Evolutionary conservation across 2,888 invertebrate genomes (phyloP), one percentile per base, ranked within the genome.

Genomic region (Steinernema carpocapsae): DNA sequence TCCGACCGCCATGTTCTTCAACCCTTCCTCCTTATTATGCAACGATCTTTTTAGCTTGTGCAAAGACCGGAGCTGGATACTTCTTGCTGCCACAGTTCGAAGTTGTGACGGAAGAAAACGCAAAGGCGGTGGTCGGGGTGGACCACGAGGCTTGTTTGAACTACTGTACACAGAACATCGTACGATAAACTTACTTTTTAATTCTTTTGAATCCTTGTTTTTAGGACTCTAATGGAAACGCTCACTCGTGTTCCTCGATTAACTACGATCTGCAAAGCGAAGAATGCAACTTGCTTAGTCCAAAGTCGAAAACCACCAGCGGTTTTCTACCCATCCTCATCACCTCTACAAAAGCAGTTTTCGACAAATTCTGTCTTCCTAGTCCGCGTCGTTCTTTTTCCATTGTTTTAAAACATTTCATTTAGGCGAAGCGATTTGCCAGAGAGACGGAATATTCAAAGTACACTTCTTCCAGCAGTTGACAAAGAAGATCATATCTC

Each of bases 111-210:
- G 17, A n/a, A 14, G 56, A 29, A 37, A 26, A 2, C 2, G n/a
- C 19, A 42, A 73, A 59, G 29, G 26, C 64, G 1, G 46, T 76
- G 0, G 72, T 64, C 10, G 70, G 77, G 19, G 64, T 77, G 4
- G 77, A 77, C 43, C 76, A 70, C n/a, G 77, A 77, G 46, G 77
- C 64, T 26, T 77, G 77, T 19, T 26, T 73, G 17, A 77, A 64
- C 51, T 77, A 77, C 71, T 77, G 77, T 17, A 26, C 64, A 12
- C 64, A 64, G 19, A 64, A 64, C 14, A 64, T 64, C 29, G 64
- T 64, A 64, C 4, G 48, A 32, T 3, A 12, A 12, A n/a, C 51
- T 37, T 3, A 10, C 4, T 3, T 6, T 6, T 3, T 10, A 37
- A 37, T 37, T 3, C 4, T 37, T 37, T 26, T 64, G 17, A 71